Percentiles rank a stretch among this genome's conserved stretches.
Conservation (phyloP, 2,113 vertebrate species). For the Pollimyrus isidori region DNA sequence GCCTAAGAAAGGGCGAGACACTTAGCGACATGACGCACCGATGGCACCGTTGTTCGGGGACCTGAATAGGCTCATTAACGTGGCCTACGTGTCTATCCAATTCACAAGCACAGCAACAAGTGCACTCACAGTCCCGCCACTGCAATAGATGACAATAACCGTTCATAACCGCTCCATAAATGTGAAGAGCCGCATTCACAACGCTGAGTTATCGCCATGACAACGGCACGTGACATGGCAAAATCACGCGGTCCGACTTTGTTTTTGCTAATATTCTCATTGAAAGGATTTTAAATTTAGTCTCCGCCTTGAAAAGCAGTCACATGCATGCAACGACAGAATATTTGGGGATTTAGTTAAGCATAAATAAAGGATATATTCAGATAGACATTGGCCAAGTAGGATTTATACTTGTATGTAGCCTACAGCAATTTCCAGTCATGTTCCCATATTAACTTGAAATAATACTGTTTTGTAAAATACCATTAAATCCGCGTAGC, state of each 20-base stretch:
- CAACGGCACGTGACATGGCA: background rate
- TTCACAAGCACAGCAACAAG: background rate
- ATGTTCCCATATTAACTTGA: background rate
- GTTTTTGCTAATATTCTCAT: background rate
- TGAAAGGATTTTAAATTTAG: background rate
- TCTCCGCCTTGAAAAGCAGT: background rate
- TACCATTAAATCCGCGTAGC: background rate
- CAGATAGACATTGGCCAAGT: background rate
- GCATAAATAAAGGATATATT: background rate
- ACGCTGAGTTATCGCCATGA: constrained; percentile 11
- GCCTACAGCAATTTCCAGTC: background rate
- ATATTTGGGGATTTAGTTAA: background rate
- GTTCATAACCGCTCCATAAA: background rate
- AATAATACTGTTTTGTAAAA: background rate
- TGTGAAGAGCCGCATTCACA: background rate
- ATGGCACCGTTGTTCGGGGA: background rate
- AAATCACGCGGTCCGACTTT: background rate
- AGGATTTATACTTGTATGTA: background rate
- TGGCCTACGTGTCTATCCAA: background rate
- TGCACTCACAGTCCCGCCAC: background rate
- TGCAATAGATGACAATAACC: background rate
- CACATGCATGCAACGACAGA: background rate
- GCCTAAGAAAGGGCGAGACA: constrained; percentile 58
- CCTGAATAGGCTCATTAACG: background rate
- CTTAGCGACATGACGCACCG: constrained; percentile 17